Evolutionary conservation across 2,888 invertebrate species (phyloP).

Genomic region (Magallana nippona): DNA sequence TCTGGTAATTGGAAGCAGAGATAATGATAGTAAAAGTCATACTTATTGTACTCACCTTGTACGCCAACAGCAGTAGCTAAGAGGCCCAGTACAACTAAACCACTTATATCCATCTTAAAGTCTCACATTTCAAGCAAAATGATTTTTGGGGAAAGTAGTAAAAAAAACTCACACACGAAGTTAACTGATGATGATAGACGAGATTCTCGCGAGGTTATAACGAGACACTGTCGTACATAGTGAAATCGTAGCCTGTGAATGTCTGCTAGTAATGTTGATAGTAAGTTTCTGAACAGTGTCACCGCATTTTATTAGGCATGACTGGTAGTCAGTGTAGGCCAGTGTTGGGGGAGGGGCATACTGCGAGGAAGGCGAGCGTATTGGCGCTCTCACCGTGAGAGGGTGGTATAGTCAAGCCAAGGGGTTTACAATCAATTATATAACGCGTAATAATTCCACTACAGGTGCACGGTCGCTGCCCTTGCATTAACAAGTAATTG

Average conservation of each 20-base stretch:
- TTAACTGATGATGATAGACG: slow-evolving; percentile 22
- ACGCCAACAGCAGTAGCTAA: neutral
- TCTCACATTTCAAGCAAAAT: neutral
- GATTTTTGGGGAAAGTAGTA: neutral
- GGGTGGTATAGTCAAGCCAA: neutral
- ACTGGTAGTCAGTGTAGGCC: neutral
- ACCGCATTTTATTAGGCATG: slow-evolving; percentile 25
- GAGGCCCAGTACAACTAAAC: neutral
- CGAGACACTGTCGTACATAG: neutral
- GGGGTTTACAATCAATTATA: slow-evolving; percentile 31
- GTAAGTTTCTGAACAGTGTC: slow-evolving; percentile 24
- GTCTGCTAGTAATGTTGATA: slow-evolving; percentile 20
- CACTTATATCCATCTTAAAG: neutral
- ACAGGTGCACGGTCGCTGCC: slow-evolving; percentile 26
- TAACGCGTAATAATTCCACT: slow-evolving; percentile 22
- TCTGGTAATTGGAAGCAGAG: neutral
- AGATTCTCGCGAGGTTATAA: neutral
- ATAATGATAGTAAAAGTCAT: neutral
- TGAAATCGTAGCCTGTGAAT: neutral
- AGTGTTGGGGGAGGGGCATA: slow-evolving; percentile 16
- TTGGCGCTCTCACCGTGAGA: neutral
- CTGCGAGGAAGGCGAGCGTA: slow-evolving; percentile 20
- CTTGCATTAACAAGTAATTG: slow-evolving; percentile 26
- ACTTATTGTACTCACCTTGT: neutral
- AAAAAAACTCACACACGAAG: slow-evolving; percentile 33